Base-by-base conservation (phyloP, 2,888 invertebrate species). In the Poecilus cupreus region DNA sequence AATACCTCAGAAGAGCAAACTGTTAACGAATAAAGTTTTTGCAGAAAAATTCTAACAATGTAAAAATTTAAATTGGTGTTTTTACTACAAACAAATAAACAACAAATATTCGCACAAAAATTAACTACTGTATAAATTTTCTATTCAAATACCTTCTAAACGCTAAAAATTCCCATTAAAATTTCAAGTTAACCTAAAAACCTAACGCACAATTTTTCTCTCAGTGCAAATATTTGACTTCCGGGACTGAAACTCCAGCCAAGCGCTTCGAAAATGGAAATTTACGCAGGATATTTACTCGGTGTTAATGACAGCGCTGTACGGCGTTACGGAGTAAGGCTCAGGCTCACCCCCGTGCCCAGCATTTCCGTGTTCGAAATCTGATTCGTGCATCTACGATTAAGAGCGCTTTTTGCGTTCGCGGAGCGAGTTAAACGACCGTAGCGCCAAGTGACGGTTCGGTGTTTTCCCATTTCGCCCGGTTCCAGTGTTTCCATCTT, bases 331-430 rank as follows among this genome's bases (percentile, higher is more conserved):
- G n/a, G n/a, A 51, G 74, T 76, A 22, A 16, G 18, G 54, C 32
- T 76, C 24, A 26, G 75, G 22, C 37, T 20, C 57, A 57, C n/a
- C 13, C 49, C 26, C 24, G 76, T 49, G 10, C 18, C 24, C 54
- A 22, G 54, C 51, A 76, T 51, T 77, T 77, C 76, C 76, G 76
- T 37, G 76, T 77, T 37, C 39, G 32, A 57, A 77, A 77, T 77
- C 76, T 43, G 57, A 57, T 60, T 77, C 76, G 76, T 77, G 76
- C 54, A 60, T 77, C 76, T 77, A 37, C 39, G 76, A 77, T 60
- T 77, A n/a, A 77, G 32, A 77, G 74, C 26, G 51, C 51, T 49
- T 13, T 49, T 74, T 49, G 22, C 39, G 37, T 37, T n/a, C 39
- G 24, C 57, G 22, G 46, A 26, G 16, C 39, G 39, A 60, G 60